Evolutionary conservation across 2,797 vertebrate species (phyloP).

Genomic region (Rhincodon typus): DNA sequence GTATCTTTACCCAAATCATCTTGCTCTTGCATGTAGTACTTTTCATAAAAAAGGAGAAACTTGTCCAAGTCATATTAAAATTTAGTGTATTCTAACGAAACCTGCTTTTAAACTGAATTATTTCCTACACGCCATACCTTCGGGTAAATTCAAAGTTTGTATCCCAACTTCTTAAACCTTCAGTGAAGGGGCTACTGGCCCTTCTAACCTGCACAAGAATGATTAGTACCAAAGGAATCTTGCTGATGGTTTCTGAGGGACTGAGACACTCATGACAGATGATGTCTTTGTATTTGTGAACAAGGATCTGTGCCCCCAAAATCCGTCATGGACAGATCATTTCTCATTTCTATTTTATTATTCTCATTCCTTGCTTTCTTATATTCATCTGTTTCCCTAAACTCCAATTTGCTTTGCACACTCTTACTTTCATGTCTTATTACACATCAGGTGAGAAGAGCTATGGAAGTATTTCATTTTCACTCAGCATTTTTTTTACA

Average conservation of each 20-base stretch:
- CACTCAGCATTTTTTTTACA: neutral
- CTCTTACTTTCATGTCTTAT: neutral
- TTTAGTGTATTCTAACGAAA: neutral
- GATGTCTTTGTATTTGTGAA: neutral
- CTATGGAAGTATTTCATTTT: neutral
- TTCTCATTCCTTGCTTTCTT: neutral
- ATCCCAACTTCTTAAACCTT: slow-evolving; percentile 1
- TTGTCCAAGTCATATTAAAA: neutral
- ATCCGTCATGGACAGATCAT: slow-evolving; percentile 13
- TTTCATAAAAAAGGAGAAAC: neutral
- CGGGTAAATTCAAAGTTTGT: neutral
- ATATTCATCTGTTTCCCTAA: slow-evolving; percentile 9
- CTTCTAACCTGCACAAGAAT: neutral
- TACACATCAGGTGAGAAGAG: neutral
- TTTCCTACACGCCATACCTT: neutral
- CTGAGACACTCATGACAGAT: neutral
- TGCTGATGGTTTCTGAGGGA: neutral
- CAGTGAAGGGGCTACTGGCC: neutral
- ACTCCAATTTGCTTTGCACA: slow-evolving; percentile 2
- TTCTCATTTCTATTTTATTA: neutral
- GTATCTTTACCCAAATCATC: neutral
- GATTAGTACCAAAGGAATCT: neutral
- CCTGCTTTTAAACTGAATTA: neutral
- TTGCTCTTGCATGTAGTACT: neutral
- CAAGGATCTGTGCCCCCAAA: neutral